A percentile compares a stretch with the other conserved stretches of the same genome.
phyloP scores from a whole-genome alignment of 2,888 invertebrate species.

The Caprella mutica region DNA sequence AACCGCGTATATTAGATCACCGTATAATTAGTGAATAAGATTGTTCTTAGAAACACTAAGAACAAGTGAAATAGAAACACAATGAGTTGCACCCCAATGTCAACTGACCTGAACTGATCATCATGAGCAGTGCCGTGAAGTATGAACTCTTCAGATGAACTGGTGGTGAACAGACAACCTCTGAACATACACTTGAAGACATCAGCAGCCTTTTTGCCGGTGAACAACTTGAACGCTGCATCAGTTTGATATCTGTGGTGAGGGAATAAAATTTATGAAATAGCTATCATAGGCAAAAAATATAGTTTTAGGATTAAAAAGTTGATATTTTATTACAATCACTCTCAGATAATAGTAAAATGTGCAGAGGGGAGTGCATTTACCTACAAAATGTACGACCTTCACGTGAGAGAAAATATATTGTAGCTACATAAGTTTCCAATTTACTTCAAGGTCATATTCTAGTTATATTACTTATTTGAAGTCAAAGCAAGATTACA shows the following conservation, averaged over 20 bases:
- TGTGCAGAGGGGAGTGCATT: too few relatives aligned
- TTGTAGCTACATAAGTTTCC: too few relatives aligned
- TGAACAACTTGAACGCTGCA: slow-evolving; percentile 17
- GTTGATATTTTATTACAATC: too few relatives aligned
- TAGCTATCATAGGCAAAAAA: background rate
- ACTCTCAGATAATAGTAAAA: too few relatives aligned
- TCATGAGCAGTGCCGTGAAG: slow-evolving; percentile 14
- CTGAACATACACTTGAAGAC: slow-evolving; percentile 29
- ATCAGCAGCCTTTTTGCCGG: slow-evolving; percentile 25
- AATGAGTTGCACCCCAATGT: too few relatives aligned
- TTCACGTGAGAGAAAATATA: background rate
- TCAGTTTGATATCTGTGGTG: slow-evolving; percentile 19
- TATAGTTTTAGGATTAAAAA: background rate
- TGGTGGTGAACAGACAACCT: slow-evolving; percentile 26
- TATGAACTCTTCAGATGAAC: slow-evolving; percentile 14
- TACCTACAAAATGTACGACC: background rate
- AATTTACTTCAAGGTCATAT: too few relatives aligned
- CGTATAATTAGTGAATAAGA: too few relatives aligned
- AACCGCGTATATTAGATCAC: too few relatives aligned
- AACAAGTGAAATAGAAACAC: too few relatives aligned
- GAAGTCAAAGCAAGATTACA: too few relatives aligned
- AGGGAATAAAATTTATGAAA: background rate
- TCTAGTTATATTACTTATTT: too few relatives aligned
- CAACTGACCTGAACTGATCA: slow-evolving; percentile 10
- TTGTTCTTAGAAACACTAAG: too few relatives aligned